These are phyloP conservation scores for Tetramorium parvispinum DNA, from an alignment of 1,140 invertebrate species.

Conservation along the genomic window DNA sequence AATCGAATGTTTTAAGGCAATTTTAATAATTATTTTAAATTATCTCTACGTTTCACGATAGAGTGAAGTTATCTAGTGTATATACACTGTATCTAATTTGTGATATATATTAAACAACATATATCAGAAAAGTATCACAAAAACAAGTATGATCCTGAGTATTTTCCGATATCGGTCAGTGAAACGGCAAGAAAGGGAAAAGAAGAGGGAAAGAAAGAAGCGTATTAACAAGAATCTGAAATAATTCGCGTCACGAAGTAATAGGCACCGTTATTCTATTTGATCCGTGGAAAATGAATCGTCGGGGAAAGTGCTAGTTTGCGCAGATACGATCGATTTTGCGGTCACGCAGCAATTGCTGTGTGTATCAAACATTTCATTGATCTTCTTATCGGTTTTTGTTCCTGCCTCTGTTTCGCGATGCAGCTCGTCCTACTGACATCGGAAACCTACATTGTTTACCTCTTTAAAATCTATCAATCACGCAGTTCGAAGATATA, in stretches of 20 bases:
- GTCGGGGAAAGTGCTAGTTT: slow-evolving; percentile 59
- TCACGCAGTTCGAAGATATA: background rate
- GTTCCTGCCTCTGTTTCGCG: background rate
- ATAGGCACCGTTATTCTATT: slow-evolving; percentile 26
- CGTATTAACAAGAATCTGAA: slow-evolving; percentile 36
- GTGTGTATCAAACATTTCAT: background rate
- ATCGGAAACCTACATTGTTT: slow-evolving; percentile 31
- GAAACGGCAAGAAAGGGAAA: background rate
- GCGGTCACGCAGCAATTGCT: slow-evolving; percentile 21
- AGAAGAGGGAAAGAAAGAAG: slow-evolving; percentile 11
- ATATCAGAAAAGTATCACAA: background rate
- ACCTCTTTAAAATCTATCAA: background rate
- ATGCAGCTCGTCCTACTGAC: slow-evolving; percentile 50
- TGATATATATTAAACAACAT: background rate
- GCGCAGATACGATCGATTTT: slow-evolving; percentile 36
- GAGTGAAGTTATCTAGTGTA: background rate
- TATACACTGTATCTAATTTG: background rate
- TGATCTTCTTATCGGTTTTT: slow-evolving; percentile 23
- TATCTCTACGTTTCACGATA: background rate
- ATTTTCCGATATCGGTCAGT: background rate
- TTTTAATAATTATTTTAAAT: background rate
- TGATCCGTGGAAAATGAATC: slow-evolving; percentile 63
- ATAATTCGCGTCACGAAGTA: slow-evolving; percentile 1
- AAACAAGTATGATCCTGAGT: background rate
- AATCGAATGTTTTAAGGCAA: background rate